Base-by-base conservation (phyloP, 2,113 vertebrate genomes). In the Drymodes brunneopygia region DNA sequence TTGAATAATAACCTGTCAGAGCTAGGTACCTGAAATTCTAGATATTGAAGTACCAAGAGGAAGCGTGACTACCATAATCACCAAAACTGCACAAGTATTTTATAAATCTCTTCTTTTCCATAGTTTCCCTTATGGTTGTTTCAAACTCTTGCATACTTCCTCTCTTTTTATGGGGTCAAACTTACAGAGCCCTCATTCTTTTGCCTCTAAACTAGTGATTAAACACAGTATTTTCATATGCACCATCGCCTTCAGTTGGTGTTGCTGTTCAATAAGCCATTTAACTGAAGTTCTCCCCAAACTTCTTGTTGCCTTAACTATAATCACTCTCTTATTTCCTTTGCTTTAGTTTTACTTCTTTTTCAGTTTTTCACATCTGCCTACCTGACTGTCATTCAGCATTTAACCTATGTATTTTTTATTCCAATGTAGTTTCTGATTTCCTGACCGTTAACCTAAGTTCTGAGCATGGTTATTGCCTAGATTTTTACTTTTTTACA, bases 31-130 rank as follows among this genome's bases (percentile, higher is more conserved):
- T 67, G 14, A 47, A 74, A 61, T 5, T 25, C 15, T 36, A 42
- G 15, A 38, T 65, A 38, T 66, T 71, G 27, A 75, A 61, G 35
- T 67, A 44, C 6, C 9, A 40, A 35, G 11, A 23, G 3, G 57
- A 80, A 62, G 4, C 1, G 5, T 79, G 22, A 15, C 5, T 38
- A 36, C 13, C 1, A 1, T n/a, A 35, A 62, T 47, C 7, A 5
- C 38, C 20, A 56, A 79, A 82, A 70, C 7, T 45, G 4, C 45
- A 7, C 19, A 65, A 35, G 14, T 20, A 27, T 3, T 51, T 70
- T 51, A 57, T 24, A 57, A 11, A 35, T 40, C 7, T 78, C 10
- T 38, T 81, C 12, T 45, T 83, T 61, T 11, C 3, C 13, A 38
- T 15, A 62, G 7, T 47, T 50, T 13, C 4, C 53, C 14, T 81